phyloP scores from a whole-genome alignment of 2,888 invertebrate genomes.

The Idaea straminata region DNA sequence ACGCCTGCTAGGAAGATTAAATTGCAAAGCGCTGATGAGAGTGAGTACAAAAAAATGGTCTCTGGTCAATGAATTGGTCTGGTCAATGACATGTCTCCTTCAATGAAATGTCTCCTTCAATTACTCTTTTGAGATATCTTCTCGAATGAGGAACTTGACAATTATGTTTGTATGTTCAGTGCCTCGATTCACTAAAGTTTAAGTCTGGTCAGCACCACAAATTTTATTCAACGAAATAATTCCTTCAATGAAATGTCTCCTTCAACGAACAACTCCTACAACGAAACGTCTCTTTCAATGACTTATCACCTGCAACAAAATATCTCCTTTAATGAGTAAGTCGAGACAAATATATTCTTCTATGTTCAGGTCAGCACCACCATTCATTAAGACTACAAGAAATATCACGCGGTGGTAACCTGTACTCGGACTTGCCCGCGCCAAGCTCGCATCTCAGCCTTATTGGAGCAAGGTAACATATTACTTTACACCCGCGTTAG shows the following conservation, averaged over 20 bases:
- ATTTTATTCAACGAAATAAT: too few relatives aligned
- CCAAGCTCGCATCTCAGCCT: conserved; percentile 83
- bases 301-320: too few relatives aligned
- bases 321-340: neutral
- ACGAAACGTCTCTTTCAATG: too few relatives aligned
- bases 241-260: neutral
- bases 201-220: too few relatives aligned
- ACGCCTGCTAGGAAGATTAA: conserved; percentile 64
- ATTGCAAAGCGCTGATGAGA: conserved; percentile 66
- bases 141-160: too few relatives aligned
- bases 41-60: conserved; percentile 46
- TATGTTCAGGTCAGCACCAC: conserved; percentile 54
- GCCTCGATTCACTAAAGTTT: too few relatives aligned
- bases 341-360: neutral
- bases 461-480: conserved; percentile 66
- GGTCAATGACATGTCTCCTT: too few relatives aligned
- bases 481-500: neutral
- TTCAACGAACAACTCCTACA: neutral
- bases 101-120: neutral
- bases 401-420: conserved; percentile 82
- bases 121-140: too few relatives aligned
- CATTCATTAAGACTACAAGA: conserved; percentile 74
- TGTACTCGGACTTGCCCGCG: conserved; percentile 91
- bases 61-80: too few relatives aligned
- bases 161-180: too few relatives aligned